Evolutionary conservation across 2,888 invertebrate species (phyloP).

Genomic region (Chelonus formosanus): DNA sequence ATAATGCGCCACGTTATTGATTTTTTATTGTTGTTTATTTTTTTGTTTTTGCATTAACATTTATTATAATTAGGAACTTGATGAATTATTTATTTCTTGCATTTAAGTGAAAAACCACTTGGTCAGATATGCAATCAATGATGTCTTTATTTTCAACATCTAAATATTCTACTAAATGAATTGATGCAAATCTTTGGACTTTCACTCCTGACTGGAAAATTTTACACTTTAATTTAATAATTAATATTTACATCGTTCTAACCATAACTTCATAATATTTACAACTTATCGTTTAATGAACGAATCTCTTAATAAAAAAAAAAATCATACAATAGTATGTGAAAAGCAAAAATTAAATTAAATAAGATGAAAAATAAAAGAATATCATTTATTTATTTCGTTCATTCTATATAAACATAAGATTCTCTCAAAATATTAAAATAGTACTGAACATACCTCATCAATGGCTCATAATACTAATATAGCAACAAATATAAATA

Average conservation of each 20-base stretch:
- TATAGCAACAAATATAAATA: neutral
- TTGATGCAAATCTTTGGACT: slow-evolving; percentile 32
- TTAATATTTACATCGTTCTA: slow-evolving; percentile 12
- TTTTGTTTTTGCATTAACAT: too few species aligned
- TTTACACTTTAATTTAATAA: slow-evolving; percentile 1
- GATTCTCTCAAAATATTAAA: too few species aligned
- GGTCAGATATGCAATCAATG: slow-evolving; percentile 6
- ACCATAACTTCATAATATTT: slow-evolving; percentile 1
- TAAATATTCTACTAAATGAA: slow-evolving; percentile 25
- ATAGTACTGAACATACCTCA: too few species aligned
- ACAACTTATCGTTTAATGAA: neutral
- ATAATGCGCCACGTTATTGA: too few species aligned
- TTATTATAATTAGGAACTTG: too few species aligned
- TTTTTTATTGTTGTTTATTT: too few species aligned
- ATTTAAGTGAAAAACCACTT: slow-evolving; percentile 1
- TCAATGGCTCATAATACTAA: neutral
- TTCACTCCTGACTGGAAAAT: slow-evolving; percentile 31
- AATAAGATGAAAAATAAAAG: too few species aligned
- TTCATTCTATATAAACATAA: neutral
- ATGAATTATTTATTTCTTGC: slow-evolving; percentile 13
- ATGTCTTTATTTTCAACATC: neutral
- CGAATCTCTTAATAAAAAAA: neutral
- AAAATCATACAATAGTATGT: too few species aligned
- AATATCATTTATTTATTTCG: neutral
- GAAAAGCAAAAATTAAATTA: too few species aligned